Percentiles rank a stretch among this genome's conserved stretches.
Evolutionary conservation across 2,797 vertebrate genomes (phyloP).

Genomic region (Dryobates pubescens): DNA sequence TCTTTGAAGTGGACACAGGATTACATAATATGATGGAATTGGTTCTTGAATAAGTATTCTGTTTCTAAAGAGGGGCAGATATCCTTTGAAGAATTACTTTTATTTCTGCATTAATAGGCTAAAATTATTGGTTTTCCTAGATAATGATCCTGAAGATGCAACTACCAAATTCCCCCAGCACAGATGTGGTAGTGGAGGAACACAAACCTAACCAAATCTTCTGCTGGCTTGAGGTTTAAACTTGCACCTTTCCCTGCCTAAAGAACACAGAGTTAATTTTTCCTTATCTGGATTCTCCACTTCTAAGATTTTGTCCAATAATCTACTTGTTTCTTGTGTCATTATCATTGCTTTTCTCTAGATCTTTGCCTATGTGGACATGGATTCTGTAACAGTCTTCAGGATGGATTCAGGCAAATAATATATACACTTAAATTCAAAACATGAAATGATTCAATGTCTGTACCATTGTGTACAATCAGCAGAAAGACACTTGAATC

Average conservation of each 20-base stretch:
- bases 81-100: not conserved
- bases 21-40: not conserved
- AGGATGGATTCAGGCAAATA: not conserved
- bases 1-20: not conserved
- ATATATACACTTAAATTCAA: not conserved
- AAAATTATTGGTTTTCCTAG: not conserved
- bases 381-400: not conserved
- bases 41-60: not conserved
- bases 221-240: not conserved
- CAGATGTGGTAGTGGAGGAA: not conserved
- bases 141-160: not conserved
- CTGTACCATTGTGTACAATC: not conserved
- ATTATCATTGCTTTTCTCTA: not conserved
- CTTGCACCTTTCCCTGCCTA: not conserved
- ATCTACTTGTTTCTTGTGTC: not conserved
- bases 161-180: not conserved
- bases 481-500: not conserved
- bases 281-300: not conserved
- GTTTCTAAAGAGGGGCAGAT: not conserved
- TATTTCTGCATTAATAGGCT: not conserved
- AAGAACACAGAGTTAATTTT: not conserved
- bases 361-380: not conserved
- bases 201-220: not conserved
- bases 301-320: not conserved
- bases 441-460: not conserved